These are phyloP conservation scores for Diogma glabrata DNA, from an alignment of 2,888 invertebrate species.

Conservation along the genomic window DNA sequence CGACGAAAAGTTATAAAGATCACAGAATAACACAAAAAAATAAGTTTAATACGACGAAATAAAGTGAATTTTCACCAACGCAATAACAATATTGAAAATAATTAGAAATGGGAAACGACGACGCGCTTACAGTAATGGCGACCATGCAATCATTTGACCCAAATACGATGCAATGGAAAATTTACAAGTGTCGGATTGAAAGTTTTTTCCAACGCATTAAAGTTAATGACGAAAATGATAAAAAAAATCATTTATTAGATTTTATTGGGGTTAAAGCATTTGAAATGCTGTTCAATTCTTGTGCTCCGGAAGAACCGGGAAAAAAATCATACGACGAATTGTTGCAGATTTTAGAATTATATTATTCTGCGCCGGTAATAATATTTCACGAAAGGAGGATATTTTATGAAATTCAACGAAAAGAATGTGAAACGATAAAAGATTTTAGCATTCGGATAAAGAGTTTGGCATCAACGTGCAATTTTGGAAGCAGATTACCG, in stretches of 20 bases:
- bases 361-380: neutral
- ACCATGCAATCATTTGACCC: neutral
- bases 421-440: neutral
- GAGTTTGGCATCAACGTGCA: neutral
- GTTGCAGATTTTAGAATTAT: no score
- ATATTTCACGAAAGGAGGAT: neutral
- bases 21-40: no score
- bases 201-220: constrained; percentile 1
- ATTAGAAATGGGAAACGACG: neutral
- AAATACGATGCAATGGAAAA: neutral
- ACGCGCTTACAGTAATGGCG: neutral
- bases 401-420: neutral
- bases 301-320: no score
- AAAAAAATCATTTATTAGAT: neutral
- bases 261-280: neutral
- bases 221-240: neutral
- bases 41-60: no score
- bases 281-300: no score
- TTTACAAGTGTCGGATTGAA: neutral
- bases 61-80: no score
- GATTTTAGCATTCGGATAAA: neutral
- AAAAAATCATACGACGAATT: no score
- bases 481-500: neutral
- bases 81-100: no score
- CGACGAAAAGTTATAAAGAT: no score